phyloP scores from a whole-genome alignment of 2,888 invertebrate species.

The Camponotus fellah region DNA sequence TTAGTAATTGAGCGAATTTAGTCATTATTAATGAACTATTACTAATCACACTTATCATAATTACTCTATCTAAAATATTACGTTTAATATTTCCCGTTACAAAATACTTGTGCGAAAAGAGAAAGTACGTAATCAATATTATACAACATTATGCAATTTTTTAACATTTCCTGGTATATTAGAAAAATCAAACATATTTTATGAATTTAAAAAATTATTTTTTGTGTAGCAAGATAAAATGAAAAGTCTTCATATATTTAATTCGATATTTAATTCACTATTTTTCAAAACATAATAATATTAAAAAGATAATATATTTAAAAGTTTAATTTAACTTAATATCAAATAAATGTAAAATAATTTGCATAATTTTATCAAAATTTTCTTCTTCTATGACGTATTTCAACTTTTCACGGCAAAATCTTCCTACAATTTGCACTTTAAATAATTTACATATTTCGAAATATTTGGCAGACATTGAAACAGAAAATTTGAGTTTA shows the following conservation, averaged over 20 bases:
- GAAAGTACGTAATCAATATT: neutral
- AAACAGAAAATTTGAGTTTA: conserved; percentile 54
- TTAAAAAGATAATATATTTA: neutral
- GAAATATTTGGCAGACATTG: conserved; percentile 41
- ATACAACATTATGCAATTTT: neutral
- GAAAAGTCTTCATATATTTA: neutral
- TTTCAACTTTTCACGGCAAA: neutral
- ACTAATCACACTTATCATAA: neutral
- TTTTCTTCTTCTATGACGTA: neutral
- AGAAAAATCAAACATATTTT: neutral
- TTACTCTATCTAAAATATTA: neutral
- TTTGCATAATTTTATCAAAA: neutral
- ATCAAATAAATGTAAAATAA: neutral
- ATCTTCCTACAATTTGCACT: neutral
- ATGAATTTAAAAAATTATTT: neutral
- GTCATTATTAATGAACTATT: neutral
- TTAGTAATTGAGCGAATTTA: neutral
- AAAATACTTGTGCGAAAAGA: neutral
- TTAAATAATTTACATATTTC: neutral
- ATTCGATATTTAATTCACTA: no score
- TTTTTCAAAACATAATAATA: neutral
- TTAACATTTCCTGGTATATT: neutral
- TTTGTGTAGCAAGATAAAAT: neutral
- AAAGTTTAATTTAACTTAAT: neutral
- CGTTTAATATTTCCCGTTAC: neutral